Evolutionary conservation across 1,140 invertebrate species (phyloP), one percentile per base, ranked within the genome.

Genomic region (Hycleus phaleratus): DNA sequence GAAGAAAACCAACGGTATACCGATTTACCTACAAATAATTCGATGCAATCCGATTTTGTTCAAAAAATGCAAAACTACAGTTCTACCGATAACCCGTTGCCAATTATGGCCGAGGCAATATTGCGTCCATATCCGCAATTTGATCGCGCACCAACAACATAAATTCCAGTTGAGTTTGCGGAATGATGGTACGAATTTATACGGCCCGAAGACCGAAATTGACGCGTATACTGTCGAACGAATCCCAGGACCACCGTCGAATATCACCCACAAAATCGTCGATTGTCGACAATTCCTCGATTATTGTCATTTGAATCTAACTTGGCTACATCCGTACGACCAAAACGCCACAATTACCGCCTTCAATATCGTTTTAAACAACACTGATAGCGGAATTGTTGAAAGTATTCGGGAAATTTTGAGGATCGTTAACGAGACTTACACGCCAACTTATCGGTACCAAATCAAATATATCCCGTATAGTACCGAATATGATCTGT

Each of bases 401-500:
- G 49, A 65, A 38, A 26, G 39, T 18, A 66, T 67, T 7, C 60
- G 61, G 24, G 63, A 63, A 49, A 47, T 66, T 9, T 62, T 64
- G 11, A 60, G 61, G 24, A 53, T 69, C 11, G 25, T 49, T 5
- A 60, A 66, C 52, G 39, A 61, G 8, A 54, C 49, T 1, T 68
- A 67, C 49, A 52, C 55, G 24, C 49, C 60, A 38, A 47, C 49
- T 39, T 69, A 69, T 49, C 59, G 58, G 24, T 61, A 66, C 50
- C 63, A 68, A 60, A 58, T 69, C 9, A 66, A 63, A 63, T 59
- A 64, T 48, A 43, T 69, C 18, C 65, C 67, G 9, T 69, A 63
- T 47, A 61, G 62, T 46, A 58, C 51, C 18, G 49, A 60, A 38
- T 67, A 67, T 47, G 60, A 61, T 18, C 24, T 69, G 3, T 64